phyloP scores from a whole-genome alignment of 2,797 vertebrate species.

The Eurystomus glaucurus region DNA sequence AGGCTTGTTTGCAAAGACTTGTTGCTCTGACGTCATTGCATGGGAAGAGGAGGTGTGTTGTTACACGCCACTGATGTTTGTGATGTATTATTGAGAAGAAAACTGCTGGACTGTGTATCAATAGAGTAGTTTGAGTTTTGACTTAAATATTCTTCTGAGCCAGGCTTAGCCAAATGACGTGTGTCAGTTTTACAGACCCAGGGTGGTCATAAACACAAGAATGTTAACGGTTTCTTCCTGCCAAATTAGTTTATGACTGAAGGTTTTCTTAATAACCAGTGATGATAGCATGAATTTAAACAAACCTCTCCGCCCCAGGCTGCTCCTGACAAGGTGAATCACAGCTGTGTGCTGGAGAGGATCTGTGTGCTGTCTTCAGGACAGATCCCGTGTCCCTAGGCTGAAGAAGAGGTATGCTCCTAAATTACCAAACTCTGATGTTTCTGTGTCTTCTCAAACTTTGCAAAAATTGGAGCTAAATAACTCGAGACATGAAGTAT shows the following conservation, averaged over 20 bases:
- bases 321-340: neutral
- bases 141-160: neutral
- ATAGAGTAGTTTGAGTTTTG: neutral
- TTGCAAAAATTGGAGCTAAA: neutral
- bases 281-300: neutral
- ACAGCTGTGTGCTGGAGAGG: neutral
- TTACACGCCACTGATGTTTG: neutral
- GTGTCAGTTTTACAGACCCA: neutral
- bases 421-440: neutral
- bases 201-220: neutral
- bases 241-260: slow-evolving; percentile 1
- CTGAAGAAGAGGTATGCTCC: neutral
- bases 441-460: neutral
- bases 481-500: neutral
- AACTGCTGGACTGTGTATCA: neutral
- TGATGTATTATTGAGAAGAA: neutral
- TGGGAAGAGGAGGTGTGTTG: neutral
- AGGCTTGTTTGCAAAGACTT: neutral
- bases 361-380: neutral
- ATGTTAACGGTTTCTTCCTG: slow-evolving; percentile 14
- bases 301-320: neutral
- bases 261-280: neutral
- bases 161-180: neutral
- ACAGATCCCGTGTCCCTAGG: neutral
- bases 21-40: neutral